Conservation (phyloP, 1,140 invertebrate genomes). For the Diachasma alloeum region DNA sequence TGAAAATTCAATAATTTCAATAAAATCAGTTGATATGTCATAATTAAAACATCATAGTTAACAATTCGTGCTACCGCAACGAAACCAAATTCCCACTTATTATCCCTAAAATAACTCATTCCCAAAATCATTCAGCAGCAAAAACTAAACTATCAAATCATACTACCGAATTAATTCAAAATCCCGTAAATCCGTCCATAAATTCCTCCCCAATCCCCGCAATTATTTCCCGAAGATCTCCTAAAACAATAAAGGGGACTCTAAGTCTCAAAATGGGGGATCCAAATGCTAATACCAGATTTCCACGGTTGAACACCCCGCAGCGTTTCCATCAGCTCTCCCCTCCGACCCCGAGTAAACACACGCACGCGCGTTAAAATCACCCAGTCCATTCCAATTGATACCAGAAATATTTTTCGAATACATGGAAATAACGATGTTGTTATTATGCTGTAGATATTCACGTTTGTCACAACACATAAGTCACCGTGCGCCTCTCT, state of each 20-base stretch:
- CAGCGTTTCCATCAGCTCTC: conserved; percentile 31
- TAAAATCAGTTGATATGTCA: no score
- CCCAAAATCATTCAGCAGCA: background rate
- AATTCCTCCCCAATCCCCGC: background rate
- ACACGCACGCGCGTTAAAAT: conserved; percentile 35
- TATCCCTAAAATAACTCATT: no score
- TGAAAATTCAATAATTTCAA: no score
- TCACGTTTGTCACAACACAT: conserved; percentile 2
- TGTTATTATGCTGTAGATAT: background rate
- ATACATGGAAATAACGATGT: conserved; percentile 2
- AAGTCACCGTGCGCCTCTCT: background rate
- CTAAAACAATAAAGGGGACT: conserved; percentile 46
- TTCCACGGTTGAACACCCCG: conserved; percentile 48
- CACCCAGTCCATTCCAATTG: conserved; percentile 3
- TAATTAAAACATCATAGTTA: no score
- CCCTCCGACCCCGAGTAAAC: conserved; percentile 38
- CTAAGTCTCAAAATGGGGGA: conserved; percentile 41
- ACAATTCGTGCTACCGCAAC: no score
- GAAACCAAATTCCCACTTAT: no score
- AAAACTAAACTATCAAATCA: no score
- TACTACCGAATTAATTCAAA: background rate
- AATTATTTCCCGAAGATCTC: conserved; percentile 15
- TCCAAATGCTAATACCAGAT: conserved; percentile 46
- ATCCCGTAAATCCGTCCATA: background rate
- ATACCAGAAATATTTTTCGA: background rate